phyloP scores from a whole-genome alignment of 2,113 vertebrate genomes.

The Microtus pennsylvanicus region DNA sequence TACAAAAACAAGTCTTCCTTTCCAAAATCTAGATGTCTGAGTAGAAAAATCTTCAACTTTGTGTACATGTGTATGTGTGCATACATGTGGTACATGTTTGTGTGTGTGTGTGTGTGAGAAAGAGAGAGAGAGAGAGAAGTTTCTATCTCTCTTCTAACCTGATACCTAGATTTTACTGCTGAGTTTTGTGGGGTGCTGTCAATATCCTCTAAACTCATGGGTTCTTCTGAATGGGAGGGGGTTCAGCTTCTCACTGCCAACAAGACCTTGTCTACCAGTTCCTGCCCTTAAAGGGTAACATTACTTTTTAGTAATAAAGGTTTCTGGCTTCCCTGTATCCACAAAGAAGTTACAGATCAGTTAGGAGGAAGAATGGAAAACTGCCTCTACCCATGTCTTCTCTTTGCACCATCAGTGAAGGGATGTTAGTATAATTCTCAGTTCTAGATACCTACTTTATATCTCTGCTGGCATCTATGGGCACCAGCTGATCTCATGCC shows the following conservation, averaged over 20 bases:
- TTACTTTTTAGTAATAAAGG: not conserved
- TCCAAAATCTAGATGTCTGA: not conserved
- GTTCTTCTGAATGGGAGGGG: not conserved
- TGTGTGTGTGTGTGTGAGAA: not conserved
- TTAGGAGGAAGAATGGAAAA: not conserved
- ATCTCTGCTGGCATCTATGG: not conserved
- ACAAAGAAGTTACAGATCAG: too few relatives aligned
- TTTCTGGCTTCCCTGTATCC: not conserved
- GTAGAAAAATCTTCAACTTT: not conserved
- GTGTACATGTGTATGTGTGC: not conserved
- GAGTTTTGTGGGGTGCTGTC: not conserved
- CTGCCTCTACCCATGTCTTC: not conserved
- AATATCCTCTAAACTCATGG: not conserved
- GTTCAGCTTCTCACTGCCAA: not conserved
- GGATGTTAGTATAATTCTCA: not conserved
- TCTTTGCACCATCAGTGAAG: not conserved
- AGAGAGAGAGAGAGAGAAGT: not conserved
- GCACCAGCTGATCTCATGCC: not conserved
- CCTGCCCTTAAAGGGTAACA: not conserved
- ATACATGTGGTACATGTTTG: not conserved
- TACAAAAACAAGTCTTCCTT: not conserved
- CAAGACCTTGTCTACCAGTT: not conserved
- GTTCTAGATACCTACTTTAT: not conserved
- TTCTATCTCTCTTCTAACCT: not conserved
- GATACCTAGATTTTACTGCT: not conserved